A percentile compares a stretch with the other conserved stretches of the same genome.
Evolutionary conservation across 2,797 vertebrate genomes (phyloP).

Genomic region (Capromys pilorides): DNA sequence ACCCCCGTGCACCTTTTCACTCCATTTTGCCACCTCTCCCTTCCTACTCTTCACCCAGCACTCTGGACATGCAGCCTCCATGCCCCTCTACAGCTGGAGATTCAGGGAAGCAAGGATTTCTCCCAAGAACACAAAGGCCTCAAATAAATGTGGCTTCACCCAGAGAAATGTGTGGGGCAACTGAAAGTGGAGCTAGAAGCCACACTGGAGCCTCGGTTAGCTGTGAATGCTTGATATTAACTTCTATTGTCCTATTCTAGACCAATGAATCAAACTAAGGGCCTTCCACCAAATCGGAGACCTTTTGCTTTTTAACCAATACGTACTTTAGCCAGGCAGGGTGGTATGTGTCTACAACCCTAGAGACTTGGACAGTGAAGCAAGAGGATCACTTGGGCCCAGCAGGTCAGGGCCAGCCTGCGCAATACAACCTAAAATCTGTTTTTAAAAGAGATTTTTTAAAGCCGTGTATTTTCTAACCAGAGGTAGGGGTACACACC

Average conservation of each 20-base stretch:
- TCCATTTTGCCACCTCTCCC: neutral
- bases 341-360: neutral
- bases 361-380: neutral
- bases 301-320: neutral
- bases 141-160: neutral
- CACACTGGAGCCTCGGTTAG: neutral
- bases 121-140: too few relatives aligned
- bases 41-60: accelerated
- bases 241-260: neutral
- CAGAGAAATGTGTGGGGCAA: neutral
- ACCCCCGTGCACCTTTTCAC: neutral
- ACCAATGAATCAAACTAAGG: neutral
- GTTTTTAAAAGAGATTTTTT: neutral
- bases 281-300: neutral
- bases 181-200: neutral
- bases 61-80: neutral
- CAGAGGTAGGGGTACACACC: neutral
- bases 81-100: neutral
- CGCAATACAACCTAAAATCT: neutral
- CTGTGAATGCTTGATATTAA: neutral
- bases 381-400: neutral
- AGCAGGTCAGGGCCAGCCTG: neutral
- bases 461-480: neutral
- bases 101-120: neutral
- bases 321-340: neutral